phyloP scores from a whole-genome alignment of 2,113 vertebrate genomes.

The Chauna torquata region DNA sequence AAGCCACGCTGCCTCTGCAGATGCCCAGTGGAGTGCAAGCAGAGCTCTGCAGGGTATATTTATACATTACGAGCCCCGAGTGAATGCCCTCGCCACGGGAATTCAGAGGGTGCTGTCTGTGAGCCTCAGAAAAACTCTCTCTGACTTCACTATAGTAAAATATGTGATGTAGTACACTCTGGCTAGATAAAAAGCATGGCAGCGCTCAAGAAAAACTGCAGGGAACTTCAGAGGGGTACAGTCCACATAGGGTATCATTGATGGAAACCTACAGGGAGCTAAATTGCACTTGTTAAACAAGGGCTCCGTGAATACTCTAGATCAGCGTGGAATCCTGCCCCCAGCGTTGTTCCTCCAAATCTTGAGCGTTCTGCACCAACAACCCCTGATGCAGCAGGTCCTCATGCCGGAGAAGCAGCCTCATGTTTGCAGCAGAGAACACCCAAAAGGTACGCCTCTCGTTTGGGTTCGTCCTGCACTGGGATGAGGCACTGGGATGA shows the following conservation, averaged over 20 bases:
- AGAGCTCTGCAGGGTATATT: not conserved
- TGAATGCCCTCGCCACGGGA: not conserved
- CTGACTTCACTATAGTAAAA: not conserved
- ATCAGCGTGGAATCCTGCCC: not conserved
- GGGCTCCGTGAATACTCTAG: not conserved
- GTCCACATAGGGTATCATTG: not conserved
- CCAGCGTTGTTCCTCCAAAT: not conserved
- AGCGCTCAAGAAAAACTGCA: not conserved
- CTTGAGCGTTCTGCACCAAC: not conserved
- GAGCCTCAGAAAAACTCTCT: not conserved
- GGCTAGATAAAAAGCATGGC: not conserved
- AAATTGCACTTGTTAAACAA: not conserved
- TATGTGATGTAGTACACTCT: not conserved
- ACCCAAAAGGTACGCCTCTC: not conserved
- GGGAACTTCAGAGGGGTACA: not conserved
- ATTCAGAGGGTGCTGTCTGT: not conserved
- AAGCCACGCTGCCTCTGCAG: not conserved
- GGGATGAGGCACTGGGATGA: fast-evolving
- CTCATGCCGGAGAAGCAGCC: fast-evolving
- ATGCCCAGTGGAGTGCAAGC: not conserved
- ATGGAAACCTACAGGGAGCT: not conserved
- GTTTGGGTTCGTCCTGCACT: fast-evolving
- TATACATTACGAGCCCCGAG: fast-evolving
- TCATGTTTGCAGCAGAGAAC: not conserved
- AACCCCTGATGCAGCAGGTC: not conserved